Evolutionary conservation across 2,888 invertebrate species (phyloP).

Genomic region (Ochropleura plecta): DNA sequence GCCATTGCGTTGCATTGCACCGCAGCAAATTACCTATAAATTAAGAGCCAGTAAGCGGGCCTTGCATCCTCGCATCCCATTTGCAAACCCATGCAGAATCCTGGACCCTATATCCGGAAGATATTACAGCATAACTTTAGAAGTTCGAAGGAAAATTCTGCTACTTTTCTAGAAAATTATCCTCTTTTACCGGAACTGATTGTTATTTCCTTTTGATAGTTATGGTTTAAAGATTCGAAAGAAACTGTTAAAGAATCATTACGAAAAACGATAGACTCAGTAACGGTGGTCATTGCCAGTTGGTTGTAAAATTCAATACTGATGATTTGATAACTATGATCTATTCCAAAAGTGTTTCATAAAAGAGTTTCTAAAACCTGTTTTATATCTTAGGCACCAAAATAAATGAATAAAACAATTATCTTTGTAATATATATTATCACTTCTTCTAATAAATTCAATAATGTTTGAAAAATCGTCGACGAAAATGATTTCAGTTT

Average conservation of each 20-base stretch:
- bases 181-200: background rate
- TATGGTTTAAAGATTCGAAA: background rate
- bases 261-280: background rate
- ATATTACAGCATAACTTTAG: conserved; percentile 40
- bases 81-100: conserved; percentile 37
- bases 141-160: conserved; percentile 9
- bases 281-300: background rate
- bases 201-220: background rate
- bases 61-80: conserved; percentile 27
- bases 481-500: background rate
- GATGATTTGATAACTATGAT: background rate
- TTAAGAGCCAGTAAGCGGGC: conserved; percentile 33
- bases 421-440: background rate
- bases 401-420: background rate
- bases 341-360: background rate
- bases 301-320: background rate
- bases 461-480: background rate
- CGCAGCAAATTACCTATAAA: conserved; percentile 38
- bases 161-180: background rate
- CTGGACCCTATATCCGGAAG: conserved; percentile 6
- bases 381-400: background rate
- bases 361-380: background rate
- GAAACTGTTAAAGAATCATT: background rate
- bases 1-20: conserved; percentile 38
- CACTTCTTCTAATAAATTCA: background rate